These are phyloP conservation scores for Sebastes trivittatus DNA, from an alignment of 2,797 vertebrate genomes.

Conservation along the genomic window DNA sequence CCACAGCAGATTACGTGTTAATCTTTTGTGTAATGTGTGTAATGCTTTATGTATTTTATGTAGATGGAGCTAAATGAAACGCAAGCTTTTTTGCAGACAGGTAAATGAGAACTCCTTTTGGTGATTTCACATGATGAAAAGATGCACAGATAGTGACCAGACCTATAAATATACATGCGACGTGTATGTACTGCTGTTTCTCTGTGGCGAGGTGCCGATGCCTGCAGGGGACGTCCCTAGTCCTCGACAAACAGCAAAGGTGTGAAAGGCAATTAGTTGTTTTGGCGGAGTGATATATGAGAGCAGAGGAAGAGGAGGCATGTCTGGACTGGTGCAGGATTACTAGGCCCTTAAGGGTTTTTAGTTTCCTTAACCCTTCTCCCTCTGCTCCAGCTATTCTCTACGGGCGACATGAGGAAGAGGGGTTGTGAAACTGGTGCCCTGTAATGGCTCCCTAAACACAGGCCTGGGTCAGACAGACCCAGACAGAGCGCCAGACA, in stretches of 20 bases:
- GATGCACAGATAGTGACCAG: neutral
- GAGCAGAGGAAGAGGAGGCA: constrained; percentile 63
- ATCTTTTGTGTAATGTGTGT: constrained; percentile 32
- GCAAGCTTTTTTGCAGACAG: neutral
- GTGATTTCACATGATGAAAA: neutral
- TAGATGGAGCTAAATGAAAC: neutral
- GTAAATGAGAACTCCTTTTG: neutral
- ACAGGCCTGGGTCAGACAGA: neutral
- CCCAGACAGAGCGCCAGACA: neutral
- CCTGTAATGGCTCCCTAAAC: constrained; percentile 50
- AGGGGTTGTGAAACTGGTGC: constrained; percentile 2
- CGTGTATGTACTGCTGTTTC: neutral
- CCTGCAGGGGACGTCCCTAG: constrained; percentile 56
- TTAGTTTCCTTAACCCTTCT: constrained; percentile 62
- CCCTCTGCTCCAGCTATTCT: constrained; percentile 51
- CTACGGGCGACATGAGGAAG: constrained; percentile 10
- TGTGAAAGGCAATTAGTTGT: constrained; percentile 84
- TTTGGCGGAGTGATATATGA: constrained; percentile 65
- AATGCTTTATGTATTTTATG: constrained; percentile 12
- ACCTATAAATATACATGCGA: neutral
- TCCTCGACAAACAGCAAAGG: constrained; percentile 72
- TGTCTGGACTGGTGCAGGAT: constrained; percentile 73
- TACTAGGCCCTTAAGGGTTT: constrained; percentile 63
- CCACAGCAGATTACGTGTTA: constrained; percentile 15
- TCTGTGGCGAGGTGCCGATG: constrained; percentile 6